Conservation (phyloP, 2,113 vertebrate species). For the Grallaria varia region DNA sequence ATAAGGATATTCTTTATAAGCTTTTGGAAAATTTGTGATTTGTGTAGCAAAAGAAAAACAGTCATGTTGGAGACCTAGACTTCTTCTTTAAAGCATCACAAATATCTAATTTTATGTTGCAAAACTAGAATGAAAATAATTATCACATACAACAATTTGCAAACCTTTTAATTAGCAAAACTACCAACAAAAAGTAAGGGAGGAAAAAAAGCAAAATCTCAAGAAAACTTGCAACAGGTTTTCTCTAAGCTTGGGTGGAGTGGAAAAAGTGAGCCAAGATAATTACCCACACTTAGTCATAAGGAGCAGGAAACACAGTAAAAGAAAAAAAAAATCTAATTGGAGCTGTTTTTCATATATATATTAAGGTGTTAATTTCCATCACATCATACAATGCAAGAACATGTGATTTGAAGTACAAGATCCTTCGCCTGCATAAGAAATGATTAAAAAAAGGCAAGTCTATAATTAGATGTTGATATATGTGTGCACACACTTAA, state of each 20-base stretch:
- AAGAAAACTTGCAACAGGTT: conserved; percentile 75
- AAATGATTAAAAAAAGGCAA: background rate
- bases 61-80: background rate
- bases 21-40: background rate
- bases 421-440: background rate
- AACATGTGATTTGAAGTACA: background rate
- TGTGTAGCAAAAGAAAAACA: background rate
- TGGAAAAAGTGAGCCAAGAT: conserved; percentile 80
- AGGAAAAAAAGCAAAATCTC: conserved; percentile 48
- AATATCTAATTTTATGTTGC: background rate
- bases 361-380: conserved; percentile 74
- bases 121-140: conserved; percentile 62
- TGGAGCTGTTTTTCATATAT: conserved; percentile 60
- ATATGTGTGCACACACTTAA: rapidly evolving
- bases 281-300: conserved; percentile 81
- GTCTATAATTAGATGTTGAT: background rate
- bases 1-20: background rate
- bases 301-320: conserved; percentile 76
- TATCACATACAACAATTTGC: conserved; percentile 27
- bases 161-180: conserved; percentile 65
- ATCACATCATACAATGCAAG: conserved; percentile 68
- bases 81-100: background rate
- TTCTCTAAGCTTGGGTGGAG: conserved; percentile 76
- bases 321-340: conserved; percentile 68
- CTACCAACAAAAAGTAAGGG: background rate